phyloP scores from a whole-genome alignment of 2,113 vertebrate genomes.

The Rhineura floridana region DNA sequence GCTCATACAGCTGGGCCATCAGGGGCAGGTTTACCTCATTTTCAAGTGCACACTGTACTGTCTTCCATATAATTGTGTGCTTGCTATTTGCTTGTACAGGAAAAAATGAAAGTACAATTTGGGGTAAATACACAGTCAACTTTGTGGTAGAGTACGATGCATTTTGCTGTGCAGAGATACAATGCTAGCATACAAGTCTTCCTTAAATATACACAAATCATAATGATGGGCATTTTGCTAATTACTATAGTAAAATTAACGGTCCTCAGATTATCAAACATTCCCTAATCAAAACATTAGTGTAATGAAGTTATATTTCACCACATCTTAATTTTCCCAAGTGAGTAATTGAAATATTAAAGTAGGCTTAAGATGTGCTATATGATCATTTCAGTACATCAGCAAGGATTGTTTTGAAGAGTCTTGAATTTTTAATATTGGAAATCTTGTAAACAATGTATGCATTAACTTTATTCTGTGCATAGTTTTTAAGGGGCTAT shows the following conservation, averaged over 20 bases:
- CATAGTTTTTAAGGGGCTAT: not conserved
- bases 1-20: not conserved
- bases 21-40: not conserved
- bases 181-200: not conserved
- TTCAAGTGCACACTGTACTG: not conserved
- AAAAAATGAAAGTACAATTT: not conserved
- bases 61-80: not conserved
- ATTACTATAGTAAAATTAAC: conserved; percentile 1
- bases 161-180: not conserved
- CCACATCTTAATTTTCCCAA: not conserved
- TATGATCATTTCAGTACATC: conserved; percentile 20
- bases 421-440: conserved; percentile 21
- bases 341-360: conserved; percentile 26
- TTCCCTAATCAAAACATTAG: conserved; percentile 14
- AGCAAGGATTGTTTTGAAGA: not conserved
- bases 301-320: conserved; percentile 7
- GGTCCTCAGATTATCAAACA: conserved; percentile 2
- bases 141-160: not conserved
- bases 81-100: not conserved
- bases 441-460: not conserved
- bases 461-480: not conserved
- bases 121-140: not conserved
- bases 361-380: conserved; percentile 22
- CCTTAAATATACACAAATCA: not conserved
- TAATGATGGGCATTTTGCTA: conserved; percentile 1